Evolutionary conservation across 23 tunicate species (phyloP), one percentile per base, ranked within the genome.

Genomic region (Pegea sp.): DNA sequence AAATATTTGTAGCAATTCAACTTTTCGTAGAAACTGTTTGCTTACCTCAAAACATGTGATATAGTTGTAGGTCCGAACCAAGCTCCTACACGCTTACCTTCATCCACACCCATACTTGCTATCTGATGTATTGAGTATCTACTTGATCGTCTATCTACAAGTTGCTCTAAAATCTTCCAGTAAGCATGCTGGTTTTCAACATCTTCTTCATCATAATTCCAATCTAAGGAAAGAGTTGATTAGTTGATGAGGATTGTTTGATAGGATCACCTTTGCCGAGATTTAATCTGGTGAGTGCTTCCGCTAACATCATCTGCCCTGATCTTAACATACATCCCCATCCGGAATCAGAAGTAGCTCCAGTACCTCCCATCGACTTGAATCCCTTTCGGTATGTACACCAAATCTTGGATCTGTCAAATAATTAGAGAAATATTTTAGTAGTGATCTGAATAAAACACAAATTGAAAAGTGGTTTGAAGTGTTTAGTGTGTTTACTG

Each of bases 1-100:
- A n/a, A n/a, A n/a, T n/a, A n/a, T n/a, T n/a, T n/a, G n/a, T n/a
- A n/a, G n/a, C n/a, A n/a, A n/a, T n/a, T n/a, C n/a, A n/a, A n/a
- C n/a, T n/a, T n/a, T n/a, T n/a, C n/a, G n/a, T 28, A 11, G 56
- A 16, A 11, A 38, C 16, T 8, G 13, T 38, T 38, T 8, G 54
- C 51, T 29, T 58, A 70, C 91, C 67, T 69, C 31, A 91, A 46
- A 19, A 68, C 79, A 27, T 91, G 99, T 5, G 93, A 67, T 21
- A 91, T 64, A 26, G 99, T 78, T 52, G 78, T 91, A 1, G 99
- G 99, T 1, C 99, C 99, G 59, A 91, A 91, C 99, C 99, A 91
- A 49, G 78, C 93, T 0, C 99, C 99, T 0, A 91, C 86, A 24
- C 63, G 62, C 51, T 84, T 84, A 5, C 93, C 91, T 44, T 91